Conservation (phyloP, 2,113 vertebrate genomes). For the Dissostichus mawsoni region DNA sequence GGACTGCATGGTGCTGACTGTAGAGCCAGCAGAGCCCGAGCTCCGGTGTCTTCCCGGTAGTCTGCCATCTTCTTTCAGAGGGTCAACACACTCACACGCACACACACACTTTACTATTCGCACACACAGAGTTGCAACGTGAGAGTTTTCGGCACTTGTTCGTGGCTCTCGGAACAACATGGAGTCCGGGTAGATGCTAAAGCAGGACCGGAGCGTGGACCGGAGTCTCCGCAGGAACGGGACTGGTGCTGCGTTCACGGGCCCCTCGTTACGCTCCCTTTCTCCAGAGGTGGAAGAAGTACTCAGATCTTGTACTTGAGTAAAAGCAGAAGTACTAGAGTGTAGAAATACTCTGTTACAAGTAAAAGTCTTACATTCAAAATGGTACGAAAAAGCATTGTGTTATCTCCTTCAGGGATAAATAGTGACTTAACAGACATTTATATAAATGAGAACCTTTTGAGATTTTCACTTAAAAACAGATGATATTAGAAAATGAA, state of each 20-base stretch:
- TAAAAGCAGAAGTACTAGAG: too few species aligned
- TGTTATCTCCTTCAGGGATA: too few species aligned
- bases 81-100: slow-evolving; percentile 59
- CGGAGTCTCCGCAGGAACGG: slow-evolving; percentile 51
- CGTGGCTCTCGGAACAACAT: slow-evolving; percentile 85
- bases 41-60: slow-evolving; percentile 93
- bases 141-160: slow-evolving; percentile 81
- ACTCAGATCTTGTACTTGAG: too few species aligned
- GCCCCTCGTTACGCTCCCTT: background rate
- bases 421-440: too few species aligned
- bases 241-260: slow-evolving; percentile 49
- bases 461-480: too few species aligned
- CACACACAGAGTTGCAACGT: slow-evolving; percentile 76
- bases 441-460: too few species aligned
- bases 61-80: slow-evolving; percentile 86
- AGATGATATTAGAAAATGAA: too few species aligned
- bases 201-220: slow-evolving; percentile 63
- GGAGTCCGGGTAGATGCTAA: slow-evolving; percentile 73
- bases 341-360: too few species aligned
- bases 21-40: slow-evolving; percentile 90
- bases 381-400: too few species aligned
- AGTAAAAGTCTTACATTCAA: too few species aligned
- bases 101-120: slow-evolving; percentile 65
- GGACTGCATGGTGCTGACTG: slow-evolving; percentile 93
- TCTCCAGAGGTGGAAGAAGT: too few species aligned